Evolutionary conservation across 2,888 invertebrate genomes (phyloP).

Genomic region (Dynastes hyllus): DNA sequence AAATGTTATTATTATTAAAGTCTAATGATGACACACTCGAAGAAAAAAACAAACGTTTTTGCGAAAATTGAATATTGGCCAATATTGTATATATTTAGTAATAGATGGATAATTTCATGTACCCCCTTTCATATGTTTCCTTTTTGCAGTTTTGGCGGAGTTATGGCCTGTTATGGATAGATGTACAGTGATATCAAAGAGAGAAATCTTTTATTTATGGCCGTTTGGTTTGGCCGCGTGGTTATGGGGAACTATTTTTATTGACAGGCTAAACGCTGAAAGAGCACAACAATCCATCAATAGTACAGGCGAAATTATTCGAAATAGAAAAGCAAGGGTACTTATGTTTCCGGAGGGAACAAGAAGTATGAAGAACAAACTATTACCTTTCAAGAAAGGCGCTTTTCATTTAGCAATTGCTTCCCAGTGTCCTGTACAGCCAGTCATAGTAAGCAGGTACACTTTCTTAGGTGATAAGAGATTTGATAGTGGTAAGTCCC

Average conservation of each 20-base stretch:
- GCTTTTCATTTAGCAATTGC: constrained; percentile 95
- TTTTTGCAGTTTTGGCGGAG: constrained; percentile 78
- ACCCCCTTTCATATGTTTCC: neutral
- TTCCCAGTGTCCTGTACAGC: constrained; percentile 89
- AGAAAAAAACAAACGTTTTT: too few relatives aligned
- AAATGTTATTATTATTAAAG: too few relatives aligned
- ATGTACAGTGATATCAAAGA: constrained; percentile 89
- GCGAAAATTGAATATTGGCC: too few relatives aligned
- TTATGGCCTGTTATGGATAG: constrained; percentile 88
- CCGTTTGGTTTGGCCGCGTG: constrained; percentile 90
- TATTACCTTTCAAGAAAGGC: constrained; percentile 96
- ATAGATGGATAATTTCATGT: too few relatives aligned
- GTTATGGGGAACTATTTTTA: constrained; percentile 93
- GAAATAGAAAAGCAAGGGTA: constrained; percentile 81
- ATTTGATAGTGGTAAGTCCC: constrained; percentile 78
- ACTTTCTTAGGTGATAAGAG: constrained; percentile 76
- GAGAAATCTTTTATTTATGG: constrained; percentile 85
- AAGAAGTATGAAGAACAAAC: constrained; percentile 81
- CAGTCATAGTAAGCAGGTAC: constrained; percentile 91
- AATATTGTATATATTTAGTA: too few relatives aligned
- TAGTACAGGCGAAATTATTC: constrained; percentile 80
- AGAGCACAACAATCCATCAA: constrained; percentile 84
- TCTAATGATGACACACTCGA: too few relatives aligned
- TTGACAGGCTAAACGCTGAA: constrained; percentile 82
- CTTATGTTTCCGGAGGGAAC: constrained; percentile 96